These are phyloP conservation scores for Petrocephalus schoutedeni DNA, from an alignment of 2,797 vertebrate genomes.

Conservation along the genomic window DNA sequence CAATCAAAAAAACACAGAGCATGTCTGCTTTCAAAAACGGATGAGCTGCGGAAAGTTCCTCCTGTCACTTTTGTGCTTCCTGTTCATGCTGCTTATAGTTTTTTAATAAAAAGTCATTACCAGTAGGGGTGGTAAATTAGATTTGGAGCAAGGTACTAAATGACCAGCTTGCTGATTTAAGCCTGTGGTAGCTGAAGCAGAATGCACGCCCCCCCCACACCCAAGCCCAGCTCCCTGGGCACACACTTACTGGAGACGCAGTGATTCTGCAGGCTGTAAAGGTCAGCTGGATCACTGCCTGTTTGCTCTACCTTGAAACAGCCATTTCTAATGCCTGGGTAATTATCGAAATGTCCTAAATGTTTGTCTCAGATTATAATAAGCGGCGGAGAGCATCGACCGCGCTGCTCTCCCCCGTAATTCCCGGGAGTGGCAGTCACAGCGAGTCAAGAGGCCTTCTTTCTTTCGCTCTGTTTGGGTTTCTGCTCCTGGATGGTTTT, in stretches of 20 bases:
- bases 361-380: slow-evolving; percentile 9
- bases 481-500: slow-evolving; percentile 1
- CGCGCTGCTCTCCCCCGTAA: background rate
- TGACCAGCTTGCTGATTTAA: background rate
- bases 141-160: background rate
- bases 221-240: background rate
- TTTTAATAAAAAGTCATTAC: background rate
- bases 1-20: background rate
- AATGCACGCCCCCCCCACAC: background rate
- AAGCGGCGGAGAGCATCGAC: background rate
- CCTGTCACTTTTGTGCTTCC: background rate
- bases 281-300: background rate
- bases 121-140: background rate
- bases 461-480: background rate
- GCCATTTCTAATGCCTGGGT: background rate
- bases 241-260: background rate
- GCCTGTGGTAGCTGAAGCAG: background rate
- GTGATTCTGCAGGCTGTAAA: background rate
- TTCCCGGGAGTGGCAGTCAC: background rate
- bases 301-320: slow-evolving; percentile 2
- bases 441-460: background rate
- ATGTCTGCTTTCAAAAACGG: background rate
- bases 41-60: background rate
- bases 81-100: background rate
- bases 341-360: slow-evolving; percentile 11